Conservation (phyloP, 2,888 invertebrate genomes). For the Apamea crenata region DNA sequence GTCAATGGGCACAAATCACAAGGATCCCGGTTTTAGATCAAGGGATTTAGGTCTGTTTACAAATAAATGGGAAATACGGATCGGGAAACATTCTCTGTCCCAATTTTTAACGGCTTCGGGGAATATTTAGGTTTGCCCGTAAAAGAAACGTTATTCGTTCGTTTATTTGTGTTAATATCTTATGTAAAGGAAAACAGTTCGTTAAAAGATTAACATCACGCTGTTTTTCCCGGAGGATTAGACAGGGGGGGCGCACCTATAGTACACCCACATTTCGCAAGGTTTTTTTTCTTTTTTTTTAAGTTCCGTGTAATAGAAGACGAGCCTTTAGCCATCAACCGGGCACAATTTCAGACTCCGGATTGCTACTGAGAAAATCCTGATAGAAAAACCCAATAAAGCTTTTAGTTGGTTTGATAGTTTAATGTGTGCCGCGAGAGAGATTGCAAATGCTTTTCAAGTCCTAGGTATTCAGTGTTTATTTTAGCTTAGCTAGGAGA, state of each 20-base stretch:
- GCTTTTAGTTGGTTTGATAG: not conserved
- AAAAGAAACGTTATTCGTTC: too few relatives aligned
- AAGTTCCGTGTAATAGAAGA: not conserved
- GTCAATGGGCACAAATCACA: conserved; percentile 35
- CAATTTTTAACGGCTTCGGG: conserved; percentile 15
- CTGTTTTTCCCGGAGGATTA: not conserved
- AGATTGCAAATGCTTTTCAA: not conserved
- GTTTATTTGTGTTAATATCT: conserved; percentile 22
- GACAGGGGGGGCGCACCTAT: not conserved
- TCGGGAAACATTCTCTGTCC: conserved; percentile 15
- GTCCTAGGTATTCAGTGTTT: not conserved
- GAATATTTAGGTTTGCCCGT: conserved; percentile 9
- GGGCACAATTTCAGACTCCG: too few relatives aligned
- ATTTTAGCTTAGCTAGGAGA: not conserved
- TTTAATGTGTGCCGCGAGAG: not conserved
- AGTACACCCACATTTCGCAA: not conserved
- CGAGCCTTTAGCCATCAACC: not conserved
- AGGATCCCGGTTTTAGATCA: conserved; percentile 26
- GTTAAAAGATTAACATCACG: not conserved
- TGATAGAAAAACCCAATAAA: not conserved
- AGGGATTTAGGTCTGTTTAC: conserved; percentile 27
- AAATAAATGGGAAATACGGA: conserved; percentile 36
- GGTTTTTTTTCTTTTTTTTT: too few relatives aligned
- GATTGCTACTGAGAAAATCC: not conserved
- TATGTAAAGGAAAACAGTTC: not conserved